A percentile compares a stretch with the other conserved stretches of the same genome.
These are phyloP conservation scores for Iselma pallidipennis DNA, from an alignment of 2,888 invertebrate species.

Conservation along the genomic window DNA sequence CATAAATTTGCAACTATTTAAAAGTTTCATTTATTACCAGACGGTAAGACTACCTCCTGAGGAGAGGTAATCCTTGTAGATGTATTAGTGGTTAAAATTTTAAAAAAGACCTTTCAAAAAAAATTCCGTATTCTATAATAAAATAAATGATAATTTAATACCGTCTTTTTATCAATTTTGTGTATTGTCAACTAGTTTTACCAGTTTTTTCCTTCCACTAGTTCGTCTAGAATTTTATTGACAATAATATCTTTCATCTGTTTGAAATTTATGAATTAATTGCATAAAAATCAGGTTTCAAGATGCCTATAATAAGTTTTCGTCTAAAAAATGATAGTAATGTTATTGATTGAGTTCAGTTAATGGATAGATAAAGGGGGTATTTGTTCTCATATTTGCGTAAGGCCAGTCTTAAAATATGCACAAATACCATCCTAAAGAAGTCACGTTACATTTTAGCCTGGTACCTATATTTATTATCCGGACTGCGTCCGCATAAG, in stretches of 20 bases:
- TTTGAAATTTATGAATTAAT: not conserved
- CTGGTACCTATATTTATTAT: constrained; percentile 42
- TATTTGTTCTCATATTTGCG: not conserved
- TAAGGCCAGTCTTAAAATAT: constrained; percentile 38
- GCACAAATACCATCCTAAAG: constrained; percentile 43
- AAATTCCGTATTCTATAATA: not conserved
- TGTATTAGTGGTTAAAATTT: no score
- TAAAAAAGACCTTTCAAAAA: no score
- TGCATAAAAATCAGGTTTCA: not conserved
- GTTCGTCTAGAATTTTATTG: not conserved
- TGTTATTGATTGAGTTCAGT: not conserved
- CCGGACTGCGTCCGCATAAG: constrained; percentile 44
- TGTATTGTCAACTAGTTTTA: not conserved
- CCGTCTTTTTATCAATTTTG: not conserved
- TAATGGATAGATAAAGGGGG: not conserved
- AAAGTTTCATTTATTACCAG: not conserved
- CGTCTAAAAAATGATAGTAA: no score
- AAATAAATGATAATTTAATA: not conserved
- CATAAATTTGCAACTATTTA: constrained; percentile 2
- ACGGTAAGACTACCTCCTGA: no score
- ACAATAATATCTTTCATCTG: not conserved
- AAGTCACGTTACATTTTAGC: constrained; percentile 48
- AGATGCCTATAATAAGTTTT: not conserved
- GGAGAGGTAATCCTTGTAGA: no score
- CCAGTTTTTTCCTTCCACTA: not conserved